Base-by-base conservation (phyloP, 2,113 vertebrate species). In the Phylloscopus trochiloides region DNA sequence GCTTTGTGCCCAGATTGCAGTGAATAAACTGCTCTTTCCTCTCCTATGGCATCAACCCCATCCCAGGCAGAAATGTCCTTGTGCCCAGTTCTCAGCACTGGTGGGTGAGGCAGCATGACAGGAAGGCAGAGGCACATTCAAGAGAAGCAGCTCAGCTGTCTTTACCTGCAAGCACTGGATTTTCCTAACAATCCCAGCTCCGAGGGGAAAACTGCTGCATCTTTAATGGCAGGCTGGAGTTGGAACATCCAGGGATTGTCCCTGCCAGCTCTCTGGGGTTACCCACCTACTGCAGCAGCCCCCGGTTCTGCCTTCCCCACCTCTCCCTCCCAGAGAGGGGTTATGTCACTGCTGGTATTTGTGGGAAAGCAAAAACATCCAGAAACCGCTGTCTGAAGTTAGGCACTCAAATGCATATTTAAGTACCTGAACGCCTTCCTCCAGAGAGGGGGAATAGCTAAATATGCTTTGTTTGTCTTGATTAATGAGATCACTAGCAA, bases 401-500 rank as follows among this genome's bases (percentile, higher is more conserved):
- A 51, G 47, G 92, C 88, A 86, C 78, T 86, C 59, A 40, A 83
- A 94, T 92, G 92, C 94, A 92, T 95, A 96, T 93, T 90, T 86
- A 92, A 97, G 94, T 78, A 95, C 90, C 86, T 73, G 78, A 94
- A 90, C 0, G 11, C 88, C 75, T 94, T 84, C 83, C 95, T 95
- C 94, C 48, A 32, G 82, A 80, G 87, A 83, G 85, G 87, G 29
- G 71, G 88, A 96, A 86, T 67, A 95, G 94, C 96, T 96, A 95
- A 96, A 95, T 73, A 85, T 0, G 36, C 96, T 95, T 96, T 96
- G 94, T 95, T 93, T 96, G 94, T 77, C 94, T 97, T 96, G 96
- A 95, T 95, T 94, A 96, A 96, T 96, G 95, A 97, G 96, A 94
- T 95, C 93, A 89, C 94, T 97, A 66, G 88, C 91, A 63, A 95